Percentiles rank a stretch among this genome's conserved stretches.
Conservation (phyloP, 2,797 vertebrate genomes). For the Lutra lutra region DNA sequence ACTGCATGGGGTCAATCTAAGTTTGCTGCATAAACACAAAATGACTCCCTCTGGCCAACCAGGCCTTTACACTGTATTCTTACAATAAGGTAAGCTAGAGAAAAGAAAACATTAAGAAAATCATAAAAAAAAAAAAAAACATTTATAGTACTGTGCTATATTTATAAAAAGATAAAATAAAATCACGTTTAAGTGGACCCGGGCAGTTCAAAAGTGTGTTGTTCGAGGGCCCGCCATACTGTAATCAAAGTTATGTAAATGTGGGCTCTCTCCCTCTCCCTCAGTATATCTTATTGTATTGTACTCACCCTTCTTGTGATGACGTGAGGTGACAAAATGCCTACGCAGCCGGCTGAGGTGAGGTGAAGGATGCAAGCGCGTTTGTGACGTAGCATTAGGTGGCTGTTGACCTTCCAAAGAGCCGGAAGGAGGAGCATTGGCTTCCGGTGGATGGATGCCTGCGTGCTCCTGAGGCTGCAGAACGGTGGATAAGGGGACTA, state of each 20-base stretch:
- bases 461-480: background rate
- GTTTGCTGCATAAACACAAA: too few relatives aligned
- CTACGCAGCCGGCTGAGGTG: background rate
- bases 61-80: background rate
- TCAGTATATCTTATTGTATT: background rate
- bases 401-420: background rate
- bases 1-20: too few relatives aligned
- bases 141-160: background rate
- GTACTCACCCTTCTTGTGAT: background rate
- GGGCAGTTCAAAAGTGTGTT: background rate
- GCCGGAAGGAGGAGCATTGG: background rate
- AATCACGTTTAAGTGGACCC: background rate
- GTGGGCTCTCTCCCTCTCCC: background rate
- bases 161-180: background rate
- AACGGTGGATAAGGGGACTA: background rate
- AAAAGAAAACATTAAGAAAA: background rate
- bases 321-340: background rate
- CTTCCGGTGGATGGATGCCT: background rate
- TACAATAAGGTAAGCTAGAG: background rate
- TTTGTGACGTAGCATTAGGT: background rate
- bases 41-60: too few relatives aligned
- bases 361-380: background rate
- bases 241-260: background rate
- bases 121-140: background rate
- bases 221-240: background rate